Evolutionary conservation across 2,113 vertebrate species (phyloP).

Genomic region (Datnioides undecimradiatus): DNA sequence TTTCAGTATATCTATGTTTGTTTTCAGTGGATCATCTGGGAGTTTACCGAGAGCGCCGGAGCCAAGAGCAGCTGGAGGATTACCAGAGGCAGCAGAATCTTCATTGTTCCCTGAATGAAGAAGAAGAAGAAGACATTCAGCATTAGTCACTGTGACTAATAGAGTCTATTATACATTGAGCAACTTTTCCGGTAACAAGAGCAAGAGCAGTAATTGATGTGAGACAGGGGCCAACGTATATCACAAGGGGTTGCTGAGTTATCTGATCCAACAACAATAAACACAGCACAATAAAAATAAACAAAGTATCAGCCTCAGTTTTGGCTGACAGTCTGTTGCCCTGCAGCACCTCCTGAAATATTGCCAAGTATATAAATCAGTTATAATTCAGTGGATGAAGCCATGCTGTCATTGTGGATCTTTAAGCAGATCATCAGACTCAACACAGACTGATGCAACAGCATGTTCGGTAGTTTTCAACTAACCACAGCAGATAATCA

Average conservation of each 20-base stretch:
- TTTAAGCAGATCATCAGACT: neutral
- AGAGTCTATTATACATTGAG: conserved; percentile 23
- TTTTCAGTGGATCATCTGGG: neutral
- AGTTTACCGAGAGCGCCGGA: conserved; percentile 78
- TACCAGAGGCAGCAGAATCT: conserved; percentile 69
- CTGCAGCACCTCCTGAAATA: conserved; percentile 13
- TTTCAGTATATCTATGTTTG: neutral
- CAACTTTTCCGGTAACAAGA: conserved; percentile 14
- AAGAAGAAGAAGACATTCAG: conserved; percentile 2
- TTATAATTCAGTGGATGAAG: neutral
- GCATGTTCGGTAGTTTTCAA: conserved; percentile 39
- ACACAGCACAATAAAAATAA: neutral
- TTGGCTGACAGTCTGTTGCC: conserved; percentile 6
- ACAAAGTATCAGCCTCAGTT: neutral
- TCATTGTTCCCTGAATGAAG: conserved; percentile 55
- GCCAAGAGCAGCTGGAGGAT: conserved; percentile 80
- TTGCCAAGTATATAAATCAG: conserved; percentile 19
- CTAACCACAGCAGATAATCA: conserved; percentile 12
- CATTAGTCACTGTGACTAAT: conserved; percentile 59
- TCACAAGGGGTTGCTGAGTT: neutral
- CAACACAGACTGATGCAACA: neutral
- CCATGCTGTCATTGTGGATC: neutral
- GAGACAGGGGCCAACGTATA: neutral
- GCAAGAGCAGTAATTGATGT: neutral
- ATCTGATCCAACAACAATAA: neutral